Base-by-base conservation (phyloP, 1,140 invertebrate species). In the Euglossa dilemma region DNA sequence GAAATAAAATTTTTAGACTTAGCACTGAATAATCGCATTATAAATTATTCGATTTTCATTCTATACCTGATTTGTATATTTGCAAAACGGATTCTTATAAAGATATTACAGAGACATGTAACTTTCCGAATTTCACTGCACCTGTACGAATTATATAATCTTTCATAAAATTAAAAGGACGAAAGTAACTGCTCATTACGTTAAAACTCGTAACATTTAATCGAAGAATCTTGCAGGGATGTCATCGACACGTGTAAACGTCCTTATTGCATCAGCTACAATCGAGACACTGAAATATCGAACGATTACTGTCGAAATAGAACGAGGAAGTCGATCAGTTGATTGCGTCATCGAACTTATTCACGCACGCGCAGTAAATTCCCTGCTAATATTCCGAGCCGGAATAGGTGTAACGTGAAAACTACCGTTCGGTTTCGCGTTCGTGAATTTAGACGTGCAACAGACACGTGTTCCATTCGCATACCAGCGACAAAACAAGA, bases 391-490 rank as follows among this genome's bases (percentile, higher is more conserved):
- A 54, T 66, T 75, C 25, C 25, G 28, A 16, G 16, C 77, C 9
- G 20, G 28, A 63, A 45, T 80, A 47, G 47, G 23, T 63, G 25
- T 36, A 64, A 61, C 67, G 36, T 18, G 36, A 28, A 63, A 75
- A 78, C 23, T 25, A 61, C 12, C 45, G 14, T 52, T 71, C 2
- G 1, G 56, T 28, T 54, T 71, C 23, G 59, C 57, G 66, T 78
- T 83, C 66, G 57, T 63, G 47, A 47, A 76, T 83, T 83, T 57
- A 25, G 23, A 47, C 73, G 45, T 12, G 57, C 43, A 23, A 57
- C 28, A 57, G 16, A 78, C 73, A 63, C 56, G 66, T 77, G 64
- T 45, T 67, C 25, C 57, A n/a, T 28, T 77, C 66, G 80, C 64
- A 70, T 63, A 77, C 28, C 54, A 56, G 11, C 20, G 45, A 52